A percentile compares a stretch with the other conserved stretches of the same genome.
Conservation (phyloP, 2,797 vertebrate genomes). For the Anguilla megastoma region DNA sequence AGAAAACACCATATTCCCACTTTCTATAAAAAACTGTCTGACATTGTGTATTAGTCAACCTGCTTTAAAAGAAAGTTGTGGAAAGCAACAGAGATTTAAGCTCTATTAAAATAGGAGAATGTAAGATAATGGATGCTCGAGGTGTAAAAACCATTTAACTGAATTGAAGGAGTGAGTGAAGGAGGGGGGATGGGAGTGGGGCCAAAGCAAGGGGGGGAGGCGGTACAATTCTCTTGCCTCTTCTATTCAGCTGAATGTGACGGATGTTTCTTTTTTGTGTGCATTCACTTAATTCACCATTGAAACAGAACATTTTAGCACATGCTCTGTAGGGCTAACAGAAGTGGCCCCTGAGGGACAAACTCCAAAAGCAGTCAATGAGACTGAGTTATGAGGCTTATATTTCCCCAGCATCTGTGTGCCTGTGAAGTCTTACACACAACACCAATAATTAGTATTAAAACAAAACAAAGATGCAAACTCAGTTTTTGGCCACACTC, state of each 20-base stretch:
- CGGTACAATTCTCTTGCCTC: not conserved
- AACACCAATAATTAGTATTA: not conserved
- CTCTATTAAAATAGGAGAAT: not conserved
- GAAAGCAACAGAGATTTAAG: not conserved
- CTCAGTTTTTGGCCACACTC: not conserved
- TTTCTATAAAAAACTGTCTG: not conserved
- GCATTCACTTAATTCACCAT: not conserved
- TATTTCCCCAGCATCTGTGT: not conserved
- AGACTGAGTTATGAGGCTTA: not conserved
- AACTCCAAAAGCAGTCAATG: not conserved
- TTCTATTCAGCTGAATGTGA: not conserved
- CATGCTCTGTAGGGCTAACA: not conserved
- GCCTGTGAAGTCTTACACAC: not conserved
- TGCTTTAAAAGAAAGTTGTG: not conserved
- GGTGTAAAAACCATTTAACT: not conserved
- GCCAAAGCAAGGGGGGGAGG: not conserved
- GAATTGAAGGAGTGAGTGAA: not conserved
- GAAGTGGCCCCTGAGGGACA: not conserved
- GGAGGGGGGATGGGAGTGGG: not conserved
- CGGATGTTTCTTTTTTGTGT: conserved; percentile 6
- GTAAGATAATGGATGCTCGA: not conserved
- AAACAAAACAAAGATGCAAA: not conserved
- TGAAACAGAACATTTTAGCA: not conserved
- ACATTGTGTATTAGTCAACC: not conserved
- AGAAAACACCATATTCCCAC: not conserved